Conservation (phyloP, 2,797 vertebrate genomes). For the Babyrousa celebensis region DNA sequence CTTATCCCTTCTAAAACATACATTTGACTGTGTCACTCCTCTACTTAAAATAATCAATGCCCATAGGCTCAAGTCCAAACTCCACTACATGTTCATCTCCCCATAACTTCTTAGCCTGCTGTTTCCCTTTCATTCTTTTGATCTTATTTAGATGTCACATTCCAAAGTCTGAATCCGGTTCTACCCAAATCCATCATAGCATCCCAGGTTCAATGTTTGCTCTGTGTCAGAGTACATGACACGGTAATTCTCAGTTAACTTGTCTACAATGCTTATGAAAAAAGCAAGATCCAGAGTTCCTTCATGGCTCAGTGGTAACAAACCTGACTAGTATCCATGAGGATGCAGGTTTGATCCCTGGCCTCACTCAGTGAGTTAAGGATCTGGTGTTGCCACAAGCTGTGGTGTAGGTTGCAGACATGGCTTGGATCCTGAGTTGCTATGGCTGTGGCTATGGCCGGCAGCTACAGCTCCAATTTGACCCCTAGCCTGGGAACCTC, state of each 20-base stretch:
- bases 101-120: background rate
- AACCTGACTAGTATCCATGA: no score
- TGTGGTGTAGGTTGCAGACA: no score
- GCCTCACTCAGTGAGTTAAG: no score
- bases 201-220: background rate
- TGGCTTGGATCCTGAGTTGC: no score
- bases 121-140: background rate
- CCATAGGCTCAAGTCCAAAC: background rate
- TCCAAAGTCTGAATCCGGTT: background rate
- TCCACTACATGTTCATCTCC: background rate
- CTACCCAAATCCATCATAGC: no score
- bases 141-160: background rate
- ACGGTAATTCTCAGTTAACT: background rate
- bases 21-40: background rate
- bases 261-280: background rate
- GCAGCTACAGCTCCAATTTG: no score
- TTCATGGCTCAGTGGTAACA: no score
- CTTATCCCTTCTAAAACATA: background rate
- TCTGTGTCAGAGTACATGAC: background rate
- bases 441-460: no score
- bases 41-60: background rate
- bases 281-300: background rate
- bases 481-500: no score
- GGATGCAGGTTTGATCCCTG: no score
- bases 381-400: no score